Percentiles rank a stretch among this genome's conserved stretches.
phyloP scores from a whole-genome alignment of 2,888 invertebrate genomes.

The Himalopsyche japonica region DNA sequence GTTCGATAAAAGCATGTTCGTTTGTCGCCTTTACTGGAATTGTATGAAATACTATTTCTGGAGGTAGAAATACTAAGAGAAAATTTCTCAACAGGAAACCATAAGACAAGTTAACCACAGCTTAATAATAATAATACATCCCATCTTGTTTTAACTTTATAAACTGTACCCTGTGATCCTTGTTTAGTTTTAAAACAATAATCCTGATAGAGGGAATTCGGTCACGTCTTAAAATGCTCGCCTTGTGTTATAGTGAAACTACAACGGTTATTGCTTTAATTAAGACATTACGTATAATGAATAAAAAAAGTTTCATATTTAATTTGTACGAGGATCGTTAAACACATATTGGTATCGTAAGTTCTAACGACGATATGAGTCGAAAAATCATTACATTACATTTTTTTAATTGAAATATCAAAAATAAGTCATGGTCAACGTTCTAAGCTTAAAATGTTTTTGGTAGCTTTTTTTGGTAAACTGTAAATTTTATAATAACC shows the following conservation, averaged over 20 bases:
- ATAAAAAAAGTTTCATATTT: no score
- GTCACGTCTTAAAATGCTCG: not conserved
- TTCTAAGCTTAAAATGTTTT: no score
- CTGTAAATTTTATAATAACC: no score
- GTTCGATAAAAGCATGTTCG: not conserved
- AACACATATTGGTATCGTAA: no score
- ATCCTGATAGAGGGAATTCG: not conserved
- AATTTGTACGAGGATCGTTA: no score
- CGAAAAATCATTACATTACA: no score
- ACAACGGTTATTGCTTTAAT: no score
- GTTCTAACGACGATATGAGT: no score
- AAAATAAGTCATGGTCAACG: no score
- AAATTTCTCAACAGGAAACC: not conserved
- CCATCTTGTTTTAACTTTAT: not conserved
- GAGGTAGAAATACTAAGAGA: not conserved
- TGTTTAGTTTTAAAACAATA: not conserved
- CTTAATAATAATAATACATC: not conserved
- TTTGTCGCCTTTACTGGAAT: not conserved
- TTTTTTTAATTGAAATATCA: no score
- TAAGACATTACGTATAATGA: no score
- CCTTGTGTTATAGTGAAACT: not conserved
- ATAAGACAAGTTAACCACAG: not conserved
- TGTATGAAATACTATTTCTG: not conserved
- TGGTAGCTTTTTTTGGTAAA: no score
- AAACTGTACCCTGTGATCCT: not conserved